Base-by-base conservation (phyloP, 2,888 invertebrate species). In the Pyrgus malvae region DNA sequence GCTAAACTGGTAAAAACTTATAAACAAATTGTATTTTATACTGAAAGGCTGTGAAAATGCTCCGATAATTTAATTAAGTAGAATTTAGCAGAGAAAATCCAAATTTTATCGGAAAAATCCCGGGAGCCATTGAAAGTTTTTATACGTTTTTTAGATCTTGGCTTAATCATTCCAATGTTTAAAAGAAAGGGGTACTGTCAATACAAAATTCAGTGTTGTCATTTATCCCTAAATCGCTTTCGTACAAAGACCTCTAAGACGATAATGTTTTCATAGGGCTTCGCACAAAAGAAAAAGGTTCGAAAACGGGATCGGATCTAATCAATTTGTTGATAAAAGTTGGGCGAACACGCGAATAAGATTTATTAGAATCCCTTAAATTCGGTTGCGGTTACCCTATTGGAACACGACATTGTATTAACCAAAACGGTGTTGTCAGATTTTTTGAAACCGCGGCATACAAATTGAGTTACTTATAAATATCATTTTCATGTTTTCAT, bases 181-280 rank as follows among this genome's bases (percentile, higher is more conserved):
- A 40, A 23, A 40, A 23, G 29, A 41, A 31, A 19, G n/a, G 27
- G 38, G 21, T 16, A 17, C 42, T 51, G 42, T 27, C 44, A 44
- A 35, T 25, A 44, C 35, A 12, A 27, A 17, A 19, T 35, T 37
- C 14, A 27, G 44, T 51, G 42, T 51, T 37, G 35, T 11, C 25
- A 27, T 51, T 51, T 35, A 37, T 27, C 44, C 31, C 11, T n/a
- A 41, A 44, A 42, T 23, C 35, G 42, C 35, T 27, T 27, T 51
- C 35, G 44, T 14, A 37, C 19, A 49, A 49, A 49, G 42, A 33
- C 29, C 49, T 33, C 33, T 40, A 51, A 44, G 51, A 44, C 44
- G 51, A 51, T 51, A 51, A 51, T 51, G 44, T 51, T 51, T 44
- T 51, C 51, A 51, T 35, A 35, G 51, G 51, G 19, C 7, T 42